These are phyloP conservation scores for Bilobella aurantiaca DNA, from an alignment of 1,140 invertebrate genomes.

Conservation along the genomic window DNA sequence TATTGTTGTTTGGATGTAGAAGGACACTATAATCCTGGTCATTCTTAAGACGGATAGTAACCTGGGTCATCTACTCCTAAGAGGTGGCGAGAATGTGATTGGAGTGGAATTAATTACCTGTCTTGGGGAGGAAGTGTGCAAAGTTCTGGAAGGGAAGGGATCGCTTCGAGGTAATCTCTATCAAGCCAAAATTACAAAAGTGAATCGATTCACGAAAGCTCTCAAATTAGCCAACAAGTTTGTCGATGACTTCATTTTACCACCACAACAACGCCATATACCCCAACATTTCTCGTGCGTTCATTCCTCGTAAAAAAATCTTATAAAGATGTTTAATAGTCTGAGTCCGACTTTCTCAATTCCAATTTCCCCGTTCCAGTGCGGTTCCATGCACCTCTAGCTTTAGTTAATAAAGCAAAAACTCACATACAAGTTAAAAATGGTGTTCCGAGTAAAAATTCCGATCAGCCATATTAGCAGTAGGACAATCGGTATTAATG, in stretches of 20 bases:
- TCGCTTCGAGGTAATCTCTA: slow-evolving; percentile 13
- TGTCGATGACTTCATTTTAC: background rate
- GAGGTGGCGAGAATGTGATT: slow-evolving; percentile 10
- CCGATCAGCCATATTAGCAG: too few species aligned
- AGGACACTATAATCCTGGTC: slow-evolving; percentile 15
- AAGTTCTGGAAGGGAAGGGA: slow-evolving; percentile 30
- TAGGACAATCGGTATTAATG: too few species aligned
- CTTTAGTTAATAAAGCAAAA: too few species aligned
- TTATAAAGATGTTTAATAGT: background rate
- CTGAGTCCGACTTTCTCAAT: too few species aligned
- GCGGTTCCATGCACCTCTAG: too few species aligned
- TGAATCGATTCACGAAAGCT: slow-evolving; percentile 23
- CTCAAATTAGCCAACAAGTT: slow-evolving; percentile 16
- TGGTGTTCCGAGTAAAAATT: too few species aligned
- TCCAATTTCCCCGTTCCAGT: too few species aligned
- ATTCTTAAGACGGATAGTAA: slow-evolving; percentile 24
- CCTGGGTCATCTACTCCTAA: slow-evolving; percentile 23
- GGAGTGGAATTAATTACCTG: background rate
- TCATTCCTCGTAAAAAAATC: background rate
- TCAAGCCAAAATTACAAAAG: slow-evolving; percentile 30
- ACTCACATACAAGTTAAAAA: too few species aligned
- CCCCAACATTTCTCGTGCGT: background rate
- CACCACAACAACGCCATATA: background rate
- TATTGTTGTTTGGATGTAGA: slow-evolving; percentile 4
- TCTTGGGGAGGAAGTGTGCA: slow-evolving; percentile 19